Evolutionary conservation across 2,888 invertebrate species (phyloP), one percentile per base, ranked within the genome.

Genomic region (Stegophylla sp.): DNA sequence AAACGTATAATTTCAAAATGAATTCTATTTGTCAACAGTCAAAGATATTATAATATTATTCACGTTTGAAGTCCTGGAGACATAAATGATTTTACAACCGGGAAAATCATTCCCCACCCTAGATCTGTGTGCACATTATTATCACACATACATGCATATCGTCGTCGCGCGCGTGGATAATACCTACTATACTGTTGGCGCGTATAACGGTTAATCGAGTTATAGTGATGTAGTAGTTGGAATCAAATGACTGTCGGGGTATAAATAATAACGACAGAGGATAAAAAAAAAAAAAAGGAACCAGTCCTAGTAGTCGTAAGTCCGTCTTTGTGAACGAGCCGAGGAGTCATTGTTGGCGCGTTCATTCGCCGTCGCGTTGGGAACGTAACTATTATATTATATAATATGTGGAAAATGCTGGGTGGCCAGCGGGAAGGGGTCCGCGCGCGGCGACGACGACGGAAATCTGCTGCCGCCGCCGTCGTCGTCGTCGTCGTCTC

Each of bases 141-240:
- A 67, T 26, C 9, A 48, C 10, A 12, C 13, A n/a, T 23, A 23
- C 43, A 15, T 43, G 41, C 4, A 41, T 20, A 26, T 72, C 45
- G 17, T 26, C 4, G 17, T 7, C 28, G 34, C 43, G 45, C 34
- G 74, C 63, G 23, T 23, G 72, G 26, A n/a, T 43, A 66, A 41
- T 64, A 51, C 17, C 26, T 71, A 1, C 4, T n/a, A 61, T 20
- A 48, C 59, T 59, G 43, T 61, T 41, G 59, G 7, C 59, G 69
- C n/a, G n/a, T n/a, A n/a, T 79, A 79, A 79, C 79, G 79, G 79
- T 79, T 71, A 79, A 79, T 79, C 79, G 79, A 79, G 71, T 71
- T 64, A 74, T 48, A 9, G 23, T 51, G 34, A n/a, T n/a, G n/a
- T n/a, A n/a, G n/a, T 34, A 48, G 76, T 77, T n/a, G 66, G 69